Evolutionary conservation across 2,888 invertebrate genomes (phyloP).

Genomic region (Campaea margaritaria): DNA sequence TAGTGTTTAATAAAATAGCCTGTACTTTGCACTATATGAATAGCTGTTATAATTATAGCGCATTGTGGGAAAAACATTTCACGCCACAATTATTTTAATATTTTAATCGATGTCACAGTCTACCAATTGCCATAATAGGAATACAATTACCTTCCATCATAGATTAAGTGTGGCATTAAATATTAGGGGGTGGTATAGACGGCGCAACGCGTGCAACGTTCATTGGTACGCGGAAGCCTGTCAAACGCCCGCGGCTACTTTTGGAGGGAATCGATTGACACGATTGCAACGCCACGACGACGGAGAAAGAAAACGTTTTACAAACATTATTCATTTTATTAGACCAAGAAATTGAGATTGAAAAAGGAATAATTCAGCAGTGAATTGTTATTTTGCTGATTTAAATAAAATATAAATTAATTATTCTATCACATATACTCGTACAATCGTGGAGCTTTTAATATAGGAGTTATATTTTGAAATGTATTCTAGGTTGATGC

Average conservation of each 20-base stretch:
- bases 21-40: no score
- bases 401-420: no score
- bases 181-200: conserved; percentile 68
- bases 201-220: conserved; percentile 65
- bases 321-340: conserved; percentile 38
- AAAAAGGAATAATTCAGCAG: no score
- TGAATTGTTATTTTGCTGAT: no score
- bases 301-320: conserved; percentile 50
- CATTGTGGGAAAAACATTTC: conserved; percentile 13
- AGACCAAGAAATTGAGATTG: no score
- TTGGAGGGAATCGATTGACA: conserved; percentile 71
- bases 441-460: no score
- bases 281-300: conserved; percentile 48
- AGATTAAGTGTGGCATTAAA: conserved; percentile 77
- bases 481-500: no score
- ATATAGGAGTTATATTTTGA: no score
- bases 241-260: conserved; percentile 71
- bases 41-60: no score
- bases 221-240: conserved; percentile 61
- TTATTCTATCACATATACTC: no score
- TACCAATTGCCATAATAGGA: conserved; percentile 46
- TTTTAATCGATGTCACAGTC: conserved; percentile 57
- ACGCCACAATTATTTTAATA: conserved; percentile 60
- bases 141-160: no score
- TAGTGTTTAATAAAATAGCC: no score